Conservation (phyloP, 2,797 vertebrate genomes). For the Leontopithecus rosalia region DNA sequence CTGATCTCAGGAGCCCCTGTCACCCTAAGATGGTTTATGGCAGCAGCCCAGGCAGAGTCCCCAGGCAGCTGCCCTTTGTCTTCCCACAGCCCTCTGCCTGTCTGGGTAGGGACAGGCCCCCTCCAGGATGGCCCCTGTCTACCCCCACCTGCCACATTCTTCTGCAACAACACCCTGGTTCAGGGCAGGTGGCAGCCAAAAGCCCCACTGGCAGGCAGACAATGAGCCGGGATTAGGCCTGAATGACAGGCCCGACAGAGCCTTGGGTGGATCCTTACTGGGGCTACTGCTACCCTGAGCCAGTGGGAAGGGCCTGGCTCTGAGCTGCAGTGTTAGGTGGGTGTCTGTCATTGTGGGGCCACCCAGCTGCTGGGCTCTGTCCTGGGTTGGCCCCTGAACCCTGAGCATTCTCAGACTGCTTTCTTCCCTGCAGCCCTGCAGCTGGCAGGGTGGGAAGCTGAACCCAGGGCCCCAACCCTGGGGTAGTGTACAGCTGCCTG, state of each 20-base stretch:
- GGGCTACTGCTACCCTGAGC: neutral
- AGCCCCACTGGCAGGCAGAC: conserved; percentile 59
- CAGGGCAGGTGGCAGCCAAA: conserved; percentile 51
- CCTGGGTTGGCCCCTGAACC: neutral
- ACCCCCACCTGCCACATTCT: conserved; percentile 47
- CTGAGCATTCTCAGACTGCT: neutral
- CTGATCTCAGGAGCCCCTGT: neutral
- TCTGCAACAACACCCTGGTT: conserved; percentile 35
- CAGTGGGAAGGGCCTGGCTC: neutral
- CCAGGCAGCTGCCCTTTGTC: neutral
- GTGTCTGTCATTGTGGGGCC: neutral
- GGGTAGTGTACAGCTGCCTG: neutral
- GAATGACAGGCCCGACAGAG: conserved; percentile 59
- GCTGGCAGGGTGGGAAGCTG: neutral
- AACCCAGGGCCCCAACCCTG: accelerated
- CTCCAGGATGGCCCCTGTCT: neutral
- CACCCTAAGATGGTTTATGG: neutral
- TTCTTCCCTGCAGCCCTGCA: neutral
- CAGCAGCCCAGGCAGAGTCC: neutral
- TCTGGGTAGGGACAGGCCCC: neutral
- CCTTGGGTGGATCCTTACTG: conserved; percentile 20
- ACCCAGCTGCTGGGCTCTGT: neutral
- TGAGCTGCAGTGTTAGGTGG: neutral
- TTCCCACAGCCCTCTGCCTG: neutral
- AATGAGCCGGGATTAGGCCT: conserved; percentile 72